Conservation (phyloP, 2,113 vertebrate species). For the Gallinago undulata region DNA sequence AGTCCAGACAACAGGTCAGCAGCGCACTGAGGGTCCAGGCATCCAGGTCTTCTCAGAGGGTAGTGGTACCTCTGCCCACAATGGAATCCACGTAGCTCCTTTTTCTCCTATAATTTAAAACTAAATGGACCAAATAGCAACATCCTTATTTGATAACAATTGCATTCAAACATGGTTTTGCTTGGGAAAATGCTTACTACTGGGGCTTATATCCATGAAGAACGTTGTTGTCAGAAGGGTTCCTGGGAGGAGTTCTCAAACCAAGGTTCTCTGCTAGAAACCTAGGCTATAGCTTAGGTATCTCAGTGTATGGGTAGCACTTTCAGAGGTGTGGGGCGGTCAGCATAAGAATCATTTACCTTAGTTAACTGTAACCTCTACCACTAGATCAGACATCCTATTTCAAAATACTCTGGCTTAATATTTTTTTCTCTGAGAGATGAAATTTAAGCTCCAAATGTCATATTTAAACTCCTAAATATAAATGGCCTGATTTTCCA, state of each 20-base stretch:
- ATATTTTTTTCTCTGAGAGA: background rate
- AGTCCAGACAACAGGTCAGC: background rate
- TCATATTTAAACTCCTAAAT: slow-evolving; percentile 38
- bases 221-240: background rate
- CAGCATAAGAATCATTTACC: background rate
- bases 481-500: slow-evolving; percentile 14
- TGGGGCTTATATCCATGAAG: background rate
- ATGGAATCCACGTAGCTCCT: background rate
- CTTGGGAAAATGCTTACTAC: background rate
- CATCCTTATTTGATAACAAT: background rate
- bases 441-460: slow-evolving; percentile 17
- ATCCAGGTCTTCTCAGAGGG: background rate
- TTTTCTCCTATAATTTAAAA: background rate
- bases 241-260: background rate
- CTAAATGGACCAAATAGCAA: background rate
- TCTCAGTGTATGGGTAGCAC: background rate
- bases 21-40: background rate
- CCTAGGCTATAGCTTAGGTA: background rate
- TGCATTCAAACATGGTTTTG: background rate
- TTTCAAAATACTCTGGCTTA: background rate
- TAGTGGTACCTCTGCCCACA: background rate
- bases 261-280: background rate
- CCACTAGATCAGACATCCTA: background rate
- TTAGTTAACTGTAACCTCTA: background rate
- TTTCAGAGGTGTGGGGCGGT: background rate